Conservation (phyloP, 1,140 invertebrate genomes). For the Pararge aegeria region DNA sequence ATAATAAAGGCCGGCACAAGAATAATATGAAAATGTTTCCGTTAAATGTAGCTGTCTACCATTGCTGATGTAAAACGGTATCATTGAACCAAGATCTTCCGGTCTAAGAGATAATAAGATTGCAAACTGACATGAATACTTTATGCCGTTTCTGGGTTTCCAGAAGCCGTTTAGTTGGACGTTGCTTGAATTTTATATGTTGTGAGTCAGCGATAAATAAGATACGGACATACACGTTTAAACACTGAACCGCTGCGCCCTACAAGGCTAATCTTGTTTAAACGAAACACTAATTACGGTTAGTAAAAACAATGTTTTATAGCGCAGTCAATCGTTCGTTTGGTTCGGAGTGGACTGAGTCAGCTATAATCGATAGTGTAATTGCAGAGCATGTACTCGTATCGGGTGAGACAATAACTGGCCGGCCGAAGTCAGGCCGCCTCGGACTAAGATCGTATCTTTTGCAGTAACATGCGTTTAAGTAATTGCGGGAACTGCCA, state of each 20-base stretch:
- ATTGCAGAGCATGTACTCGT: slow-evolving; percentile 63
- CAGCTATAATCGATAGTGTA: slow-evolving; percentile 71
- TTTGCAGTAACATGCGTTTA: slow-evolving; percentile 71
- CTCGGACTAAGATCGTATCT: slow-evolving; percentile 61
- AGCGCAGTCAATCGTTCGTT: slow-evolving; percentile 50
- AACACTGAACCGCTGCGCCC: slow-evolving; percentile 19
- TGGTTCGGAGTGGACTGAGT: slow-evolving; percentile 52
- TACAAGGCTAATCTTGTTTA: slow-evolving; percentile 42
- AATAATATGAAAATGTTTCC: not conserved
- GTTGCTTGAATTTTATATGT: slow-evolving; percentile 50
- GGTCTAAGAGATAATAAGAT: slow-evolving; percentile 45
- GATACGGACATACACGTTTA: slow-evolving; percentile 6
- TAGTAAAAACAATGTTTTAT: slow-evolving; percentile 68
- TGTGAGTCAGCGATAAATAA: slow-evolving; percentile 37
- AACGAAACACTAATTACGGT: slow-evolving; percentile 58
- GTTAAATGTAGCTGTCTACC: not conserved
- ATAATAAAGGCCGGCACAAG: too few species aligned
- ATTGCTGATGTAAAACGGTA: slow-evolving; percentile 23
- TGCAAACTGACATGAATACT: slow-evolving; percentile 51
- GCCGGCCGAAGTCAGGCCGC: slow-evolving; percentile 12
- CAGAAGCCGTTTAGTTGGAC: slow-evolving; percentile 55
- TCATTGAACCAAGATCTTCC: slow-evolving; percentile 31
- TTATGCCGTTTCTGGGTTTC: slow-evolving; percentile 50
- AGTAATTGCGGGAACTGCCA: slow-evolving; percentile 76
- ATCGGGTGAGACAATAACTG: slow-evolving; percentile 69